Percentiles rank a stretch among this genome's conserved stretches.
phyloP scores from a whole-genome alignment of 2,888 invertebrate species.

The Entomobrya proxima region DNA sequence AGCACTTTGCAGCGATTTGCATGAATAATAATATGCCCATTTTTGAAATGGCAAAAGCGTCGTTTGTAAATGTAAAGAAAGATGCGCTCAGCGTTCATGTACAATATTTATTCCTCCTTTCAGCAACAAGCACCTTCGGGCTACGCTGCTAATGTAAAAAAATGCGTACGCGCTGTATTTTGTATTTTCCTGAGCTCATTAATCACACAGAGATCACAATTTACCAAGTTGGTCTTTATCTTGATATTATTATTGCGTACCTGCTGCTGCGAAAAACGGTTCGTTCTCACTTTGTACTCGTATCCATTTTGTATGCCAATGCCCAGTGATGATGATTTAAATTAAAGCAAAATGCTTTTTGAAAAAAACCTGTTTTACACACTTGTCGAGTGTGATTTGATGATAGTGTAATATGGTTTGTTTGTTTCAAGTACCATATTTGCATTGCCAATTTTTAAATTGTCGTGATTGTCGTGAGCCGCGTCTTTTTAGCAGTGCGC shows the following conservation, averaged over 20 bases:
- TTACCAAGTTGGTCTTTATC: slow-evolving; percentile 17
- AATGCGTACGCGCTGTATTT: neutral
- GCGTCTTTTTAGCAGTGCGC: too few species aligned
- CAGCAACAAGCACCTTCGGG: slow-evolving; percentile 28
- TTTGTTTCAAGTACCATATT: too few species aligned
- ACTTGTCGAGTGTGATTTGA: slow-evolving; percentile 13
- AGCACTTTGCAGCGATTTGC: slow-evolving; percentile 27
- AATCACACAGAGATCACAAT: slow-evolving; percentile 64
- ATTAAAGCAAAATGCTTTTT: slow-evolving; percentile 25
- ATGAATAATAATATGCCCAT: slow-evolving; percentile 51
- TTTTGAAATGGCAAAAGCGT: slow-evolving; percentile 32
- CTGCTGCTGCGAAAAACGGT: slow-evolving; percentile 18
- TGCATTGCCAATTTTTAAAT: too few species aligned
- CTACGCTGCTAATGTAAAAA: too few species aligned
- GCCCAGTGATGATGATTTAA: too few species aligned
- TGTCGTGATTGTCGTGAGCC: too few species aligned
- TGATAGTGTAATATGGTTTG: too few species aligned
- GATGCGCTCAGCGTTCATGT: neutral
- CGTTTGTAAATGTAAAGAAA: neutral
- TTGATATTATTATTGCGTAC: too few species aligned
- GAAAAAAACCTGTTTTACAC: slow-evolving; percentile 50
- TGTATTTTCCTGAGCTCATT: slow-evolving; percentile 45
- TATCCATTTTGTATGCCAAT: slow-evolving; percentile 36
- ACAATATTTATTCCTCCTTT: slow-evolving; percentile 5
- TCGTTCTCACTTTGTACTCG: slow-evolving; percentile 41